These are phyloP conservation scores for Cenopis cana DNA, from an alignment of 2,888 invertebrate genomes.

Conservation along the genomic window DNA sequence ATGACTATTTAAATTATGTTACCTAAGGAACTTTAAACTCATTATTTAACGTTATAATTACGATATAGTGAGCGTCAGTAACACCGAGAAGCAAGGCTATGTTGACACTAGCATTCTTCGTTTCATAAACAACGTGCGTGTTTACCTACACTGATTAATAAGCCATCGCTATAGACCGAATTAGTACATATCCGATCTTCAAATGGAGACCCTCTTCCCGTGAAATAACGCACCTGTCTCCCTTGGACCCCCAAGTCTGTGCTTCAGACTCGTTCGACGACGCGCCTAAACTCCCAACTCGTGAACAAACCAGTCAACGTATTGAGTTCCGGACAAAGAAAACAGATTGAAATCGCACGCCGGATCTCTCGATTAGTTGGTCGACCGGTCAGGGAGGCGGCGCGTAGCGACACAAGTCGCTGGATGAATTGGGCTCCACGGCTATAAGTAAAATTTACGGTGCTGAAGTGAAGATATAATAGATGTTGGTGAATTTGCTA, in stretches of 20 bases:
- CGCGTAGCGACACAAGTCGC: slow-evolving; percentile 57
- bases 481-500: slow-evolving; percentile 76
- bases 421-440: slow-evolving; percentile 61
- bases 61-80: not conserved
- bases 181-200: slow-evolving; percentile 65
- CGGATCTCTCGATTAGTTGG: slow-evolving; percentile 55
- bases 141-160: slow-evolving; percentile 53
- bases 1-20: too few species aligned
- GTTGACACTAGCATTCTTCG: slow-evolving; percentile 2
- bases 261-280: slow-evolving; percentile 60
- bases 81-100: not conserved
- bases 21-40: not conserved
- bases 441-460: slow-evolving; percentile 79
- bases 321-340: slow-evolving; percentile 75
- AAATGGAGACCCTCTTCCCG: slow-evolving; percentile 64
- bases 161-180: slow-evolving; percentile 56
- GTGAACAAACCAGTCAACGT: slow-evolving; percentile 60
- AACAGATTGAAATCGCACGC: slow-evolving; percentile 72
- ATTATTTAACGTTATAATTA: not conserved
- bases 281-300: slow-evolving; percentile 54
- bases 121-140: slow-evolving; percentile 35
- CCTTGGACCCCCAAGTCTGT: slow-evolving; percentile 56
- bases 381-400: slow-evolving; percentile 48
- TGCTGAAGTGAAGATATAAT: slow-evolving; percentile 79
- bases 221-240: slow-evolving; percentile 67